phyloP scores from a whole-genome alignment of 2,888 invertebrate genomes.

The Trachelus stipa region DNA sequence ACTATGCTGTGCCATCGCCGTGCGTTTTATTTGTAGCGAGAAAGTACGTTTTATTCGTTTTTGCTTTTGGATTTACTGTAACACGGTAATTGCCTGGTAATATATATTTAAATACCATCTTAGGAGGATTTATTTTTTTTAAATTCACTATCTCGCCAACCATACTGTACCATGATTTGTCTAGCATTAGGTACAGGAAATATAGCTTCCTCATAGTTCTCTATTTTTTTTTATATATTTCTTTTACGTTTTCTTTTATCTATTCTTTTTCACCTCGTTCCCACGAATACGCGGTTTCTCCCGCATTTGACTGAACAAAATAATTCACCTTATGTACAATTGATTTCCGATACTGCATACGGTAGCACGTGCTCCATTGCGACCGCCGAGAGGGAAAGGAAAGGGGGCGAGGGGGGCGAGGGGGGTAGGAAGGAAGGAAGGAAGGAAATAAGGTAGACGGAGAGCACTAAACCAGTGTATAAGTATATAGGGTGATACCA shows the following conservation, averaged over 20 bases:
- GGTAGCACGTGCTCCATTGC: not conserved
- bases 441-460: not conserved
- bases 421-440: not conserved
- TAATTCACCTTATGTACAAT: not conserved
- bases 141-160: not conserved
- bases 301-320: not conserved
- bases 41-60: constrained; percentile 4
- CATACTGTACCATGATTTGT: not conserved
- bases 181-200: not conserved
- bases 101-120: not conserved
- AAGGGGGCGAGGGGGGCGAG: not conserved
- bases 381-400: not conserved
- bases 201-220: not conserved
- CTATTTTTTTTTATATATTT: not conserved
- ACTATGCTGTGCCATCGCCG: constrained; percentile 9
- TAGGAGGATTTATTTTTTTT: not conserved
- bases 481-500: not conserved
- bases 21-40: constrained; percentile 12
- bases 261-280: not conserved
- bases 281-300: constrained; percentile 11
- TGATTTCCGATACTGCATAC: not conserved
- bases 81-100: not conserved
- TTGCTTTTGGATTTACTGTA: not conserved
- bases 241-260: not conserved
- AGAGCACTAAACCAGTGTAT: not conserved